Conservation (phyloP, 2,797 vertebrate genomes). For the Erithacus rubecula region DNA sequence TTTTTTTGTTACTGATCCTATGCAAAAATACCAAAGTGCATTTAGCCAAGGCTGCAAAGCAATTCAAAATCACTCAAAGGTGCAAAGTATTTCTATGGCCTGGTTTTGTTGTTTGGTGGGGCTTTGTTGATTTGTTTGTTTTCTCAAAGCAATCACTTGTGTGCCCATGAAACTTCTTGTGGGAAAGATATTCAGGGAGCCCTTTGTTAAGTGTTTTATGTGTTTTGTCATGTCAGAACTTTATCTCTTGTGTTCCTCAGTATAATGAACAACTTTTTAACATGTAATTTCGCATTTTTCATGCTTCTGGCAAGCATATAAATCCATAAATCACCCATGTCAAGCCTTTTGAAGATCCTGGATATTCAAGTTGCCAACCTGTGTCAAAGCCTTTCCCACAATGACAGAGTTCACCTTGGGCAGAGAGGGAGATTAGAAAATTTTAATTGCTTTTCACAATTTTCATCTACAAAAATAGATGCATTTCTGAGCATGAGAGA, state of each 20-base stretch:
- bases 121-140: not conserved
- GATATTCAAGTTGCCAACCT: not conserved
- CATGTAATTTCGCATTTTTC: not conserved
- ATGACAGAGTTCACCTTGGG: accelerated
- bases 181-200: not conserved
- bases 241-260: not conserved
- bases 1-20: not conserved
- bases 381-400: not conserved
- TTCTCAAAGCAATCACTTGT: not conserved
- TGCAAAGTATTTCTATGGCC: not conserved
- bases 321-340: not conserved
- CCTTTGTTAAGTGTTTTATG: not conserved
- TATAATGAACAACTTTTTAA: not conserved
- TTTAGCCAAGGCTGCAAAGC: constrained; percentile 14
- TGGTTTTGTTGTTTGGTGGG: not conserved
- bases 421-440: not conserved
- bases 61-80: not conserved
- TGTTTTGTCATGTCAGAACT: not conserved
- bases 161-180: not conserved
- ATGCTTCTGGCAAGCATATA: not conserved
- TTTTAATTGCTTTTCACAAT: not conserved
- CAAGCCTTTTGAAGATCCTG: not conserved
- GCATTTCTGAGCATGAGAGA: not conserved
- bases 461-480: not conserved
- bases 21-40: not conserved